phyloP scores from a whole-genome alignment of 30 jellyfish, hydroid and myxozoan species.

The Rhopilema esculentum region DNA sequence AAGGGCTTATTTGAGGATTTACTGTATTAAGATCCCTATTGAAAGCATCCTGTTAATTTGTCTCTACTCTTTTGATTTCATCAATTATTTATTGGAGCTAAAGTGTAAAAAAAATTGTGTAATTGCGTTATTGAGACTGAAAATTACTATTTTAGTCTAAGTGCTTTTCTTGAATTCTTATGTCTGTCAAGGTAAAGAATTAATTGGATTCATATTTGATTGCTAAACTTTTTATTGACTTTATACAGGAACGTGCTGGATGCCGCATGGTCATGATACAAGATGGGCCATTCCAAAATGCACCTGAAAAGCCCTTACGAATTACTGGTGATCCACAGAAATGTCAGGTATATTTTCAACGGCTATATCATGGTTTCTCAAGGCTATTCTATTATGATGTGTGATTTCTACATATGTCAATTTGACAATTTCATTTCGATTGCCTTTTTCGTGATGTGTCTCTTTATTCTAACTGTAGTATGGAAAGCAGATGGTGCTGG shows the following conservation, averaged over 20 bases:
- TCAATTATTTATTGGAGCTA: too few relatives aligned
- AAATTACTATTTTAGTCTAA: too few relatives aligned
- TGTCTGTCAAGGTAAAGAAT: too few relatives aligned
- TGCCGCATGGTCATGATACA: constrained; percentile 97
- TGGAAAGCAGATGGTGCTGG: constrained; percentile 90
- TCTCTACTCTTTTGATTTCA: too few relatives aligned
- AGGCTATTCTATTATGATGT: background rate
- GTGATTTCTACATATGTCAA: background rate
- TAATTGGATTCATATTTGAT: too few relatives aligned
- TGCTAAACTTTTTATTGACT: background rate
- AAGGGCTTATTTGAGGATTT: too few relatives aligned
- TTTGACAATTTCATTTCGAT: background rate
- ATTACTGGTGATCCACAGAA: constrained; percentile 96
- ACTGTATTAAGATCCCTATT: too few relatives aligned
- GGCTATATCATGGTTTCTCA: background rate
- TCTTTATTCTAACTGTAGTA: constrained; percentile 54
- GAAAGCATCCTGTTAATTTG: too few relatives aligned
- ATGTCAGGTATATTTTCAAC: constrained; percentile 68
- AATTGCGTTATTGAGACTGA: too few relatives aligned
- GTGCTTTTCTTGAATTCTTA: too few relatives aligned
- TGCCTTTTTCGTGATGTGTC: background rate
- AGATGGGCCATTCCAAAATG: constrained; percentile 90
- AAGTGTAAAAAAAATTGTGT: too few relatives aligned
- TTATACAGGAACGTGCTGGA: constrained; percentile 93
- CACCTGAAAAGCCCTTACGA: constrained; percentile 93